phyloP scores from a whole-genome alignment of 2,113 vertebrate genomes.

The Tragelaphus scriptus region DNA sequence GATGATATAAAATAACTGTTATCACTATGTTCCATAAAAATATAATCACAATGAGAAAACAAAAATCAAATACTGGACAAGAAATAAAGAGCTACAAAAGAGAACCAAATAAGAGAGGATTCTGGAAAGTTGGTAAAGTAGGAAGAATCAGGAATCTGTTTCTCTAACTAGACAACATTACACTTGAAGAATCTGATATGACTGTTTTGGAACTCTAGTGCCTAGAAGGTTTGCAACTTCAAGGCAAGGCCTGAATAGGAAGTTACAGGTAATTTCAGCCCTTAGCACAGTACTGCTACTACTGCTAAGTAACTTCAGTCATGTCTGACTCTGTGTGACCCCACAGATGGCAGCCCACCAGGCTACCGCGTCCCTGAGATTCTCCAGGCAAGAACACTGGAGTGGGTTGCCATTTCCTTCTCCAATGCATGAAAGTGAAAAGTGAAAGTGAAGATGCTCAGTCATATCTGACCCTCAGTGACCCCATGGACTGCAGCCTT shows the following conservation, averaged over 20 bases:
- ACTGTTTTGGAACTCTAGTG: background rate
- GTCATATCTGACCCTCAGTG: too few species aligned
- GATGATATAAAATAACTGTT: background rate
- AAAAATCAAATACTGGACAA: background rate
- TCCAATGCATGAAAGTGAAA: too few species aligned
- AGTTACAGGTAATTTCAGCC: background rate
- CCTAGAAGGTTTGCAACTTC: background rate
- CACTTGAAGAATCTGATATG: background rate
- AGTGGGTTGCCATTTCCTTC: too few species aligned
- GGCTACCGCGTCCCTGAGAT: too few species aligned
- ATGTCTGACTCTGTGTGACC: too few species aligned
- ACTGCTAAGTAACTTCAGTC: too few species aligned
- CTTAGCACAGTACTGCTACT: background rate
- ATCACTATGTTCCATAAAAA: background rate
- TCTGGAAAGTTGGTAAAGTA: background rate
- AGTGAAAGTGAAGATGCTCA: too few species aligned
- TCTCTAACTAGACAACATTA: background rate
- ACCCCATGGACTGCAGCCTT: too few species aligned
- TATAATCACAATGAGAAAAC: background rate
- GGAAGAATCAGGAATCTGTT: background rate
- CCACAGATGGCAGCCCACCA: too few species aligned
- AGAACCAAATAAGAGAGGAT: background rate
- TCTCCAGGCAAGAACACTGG: too few species aligned
- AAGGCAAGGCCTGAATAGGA: background rate
- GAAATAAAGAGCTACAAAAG: background rate